Conservation (phyloP, 2,888 invertebrate species). For the Trypoxylon attenuatum region DNA sequence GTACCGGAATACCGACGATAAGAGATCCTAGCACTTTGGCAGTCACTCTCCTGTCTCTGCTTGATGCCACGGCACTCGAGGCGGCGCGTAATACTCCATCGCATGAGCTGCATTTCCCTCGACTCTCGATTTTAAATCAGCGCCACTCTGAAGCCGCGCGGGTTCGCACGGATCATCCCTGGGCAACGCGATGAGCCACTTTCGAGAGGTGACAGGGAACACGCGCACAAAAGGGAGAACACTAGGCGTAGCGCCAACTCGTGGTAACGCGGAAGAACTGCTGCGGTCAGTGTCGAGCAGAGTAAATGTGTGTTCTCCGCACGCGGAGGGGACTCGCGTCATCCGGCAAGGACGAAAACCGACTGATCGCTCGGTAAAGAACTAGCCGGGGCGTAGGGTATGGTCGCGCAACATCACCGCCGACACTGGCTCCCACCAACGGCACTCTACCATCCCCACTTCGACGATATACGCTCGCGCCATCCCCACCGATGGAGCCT, state of each 20-base stretch:
- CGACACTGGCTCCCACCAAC: slow-evolving; percentile 28
- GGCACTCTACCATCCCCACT: slow-evolving; percentile 28
- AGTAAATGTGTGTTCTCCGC: slow-evolving; percentile 7
- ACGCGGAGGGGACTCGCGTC: slow-evolving; percentile 37
- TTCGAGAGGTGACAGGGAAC: background rate
- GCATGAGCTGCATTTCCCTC: slow-evolving; percentile 67
- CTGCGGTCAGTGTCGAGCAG: background rate
- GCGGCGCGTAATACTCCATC: slow-evolving; percentile 71
- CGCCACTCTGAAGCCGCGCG: no score
- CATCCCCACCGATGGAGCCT: slow-evolving; percentile 12
- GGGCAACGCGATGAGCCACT: background rate
- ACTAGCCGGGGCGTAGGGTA: slow-evolving; percentile 57
- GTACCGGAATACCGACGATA: slow-evolving; percentile 41
- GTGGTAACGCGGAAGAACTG: slow-evolving; percentile 24
- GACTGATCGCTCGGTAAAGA: slow-evolving; percentile 68
- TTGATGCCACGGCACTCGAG: slow-evolving; percentile 62
- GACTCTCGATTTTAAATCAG: background rate
- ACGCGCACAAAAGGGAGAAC: no score
- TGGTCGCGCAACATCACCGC: slow-evolving; percentile 42
- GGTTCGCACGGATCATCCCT: background rate
- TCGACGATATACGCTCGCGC: background rate
- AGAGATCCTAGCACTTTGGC: slow-evolving; percentile 10
- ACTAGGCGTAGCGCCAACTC: slow-evolving; percentile 44
- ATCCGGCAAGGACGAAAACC: slow-evolving; percentile 66
- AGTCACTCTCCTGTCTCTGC: slow-evolving; percentile 31